phyloP scores from a whole-genome alignment of 1,140 invertebrate genomes.

The Maniola jurtina region DNA sequence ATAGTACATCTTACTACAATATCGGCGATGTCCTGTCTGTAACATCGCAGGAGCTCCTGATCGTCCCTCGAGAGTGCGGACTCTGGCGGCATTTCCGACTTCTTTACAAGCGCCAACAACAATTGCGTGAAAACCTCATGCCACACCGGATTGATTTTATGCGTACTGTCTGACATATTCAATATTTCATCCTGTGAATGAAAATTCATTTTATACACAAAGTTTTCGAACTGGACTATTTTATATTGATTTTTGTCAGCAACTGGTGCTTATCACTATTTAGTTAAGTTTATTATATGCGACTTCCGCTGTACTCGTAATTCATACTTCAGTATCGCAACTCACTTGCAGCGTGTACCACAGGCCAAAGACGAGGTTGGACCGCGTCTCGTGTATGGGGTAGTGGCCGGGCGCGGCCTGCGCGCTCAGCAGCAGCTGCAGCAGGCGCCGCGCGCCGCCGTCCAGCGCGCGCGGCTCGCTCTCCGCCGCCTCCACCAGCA shows the following conservation, averaged over 20 bases:
- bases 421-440: slow-evolving; percentile 83
- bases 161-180: slow-evolving; percentile 37
- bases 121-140: slow-evolving; percentile 61
- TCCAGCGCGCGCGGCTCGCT: slow-evolving; percentile 45
- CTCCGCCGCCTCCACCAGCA: slow-evolving; percentile 61
- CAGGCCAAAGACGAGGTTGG: slow-evolving; percentile 91
- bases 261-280: no score
- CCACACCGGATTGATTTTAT: slow-evolving; percentile 56
- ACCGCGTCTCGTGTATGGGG: slow-evolving; percentile 90
- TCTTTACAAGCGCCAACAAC: slow-evolving; percentile 55
- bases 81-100: slow-evolving; percentile 63
- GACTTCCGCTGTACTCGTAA: no score
- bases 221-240: no score
- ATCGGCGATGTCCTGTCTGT: slow-evolving; percentile 94
- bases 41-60: slow-evolving; percentile 91
- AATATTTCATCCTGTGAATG: slow-evolving; percentile 58
- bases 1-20: slow-evolving; percentile 82
- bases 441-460: slow-evolving; percentile 18
- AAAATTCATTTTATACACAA: no score
- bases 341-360: slow-evolving; percentile 93
- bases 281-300: no score
- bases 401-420: slow-evolving; percentile 89
- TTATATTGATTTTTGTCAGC: no score
- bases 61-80: slow-evolving; percentile 84
- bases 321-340: not conserved